phyloP scores from a whole-genome alignment of 1,140 invertebrate genomes.

The Wasmannia auropunctata region DNA sequence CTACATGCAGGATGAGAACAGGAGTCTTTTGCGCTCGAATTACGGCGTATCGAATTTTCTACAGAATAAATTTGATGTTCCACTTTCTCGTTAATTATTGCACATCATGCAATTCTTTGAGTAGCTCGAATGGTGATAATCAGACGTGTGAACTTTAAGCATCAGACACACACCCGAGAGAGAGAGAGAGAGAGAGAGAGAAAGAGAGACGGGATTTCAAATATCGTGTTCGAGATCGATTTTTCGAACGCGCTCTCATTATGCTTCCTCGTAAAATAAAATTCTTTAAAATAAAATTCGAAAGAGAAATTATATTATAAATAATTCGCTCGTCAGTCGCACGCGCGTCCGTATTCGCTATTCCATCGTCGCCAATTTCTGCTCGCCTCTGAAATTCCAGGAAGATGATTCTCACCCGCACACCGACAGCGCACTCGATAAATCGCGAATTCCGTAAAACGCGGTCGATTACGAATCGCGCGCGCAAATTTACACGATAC shows the following conservation, averaged over 20 bases:
- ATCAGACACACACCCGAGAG: background rate
- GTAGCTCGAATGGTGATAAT: background rate
- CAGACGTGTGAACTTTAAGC: background rate
- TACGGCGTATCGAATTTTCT: constrained; percentile 59
- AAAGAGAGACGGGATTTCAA: background rate
- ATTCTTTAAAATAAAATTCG: background rate
- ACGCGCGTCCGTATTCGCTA: background rate
- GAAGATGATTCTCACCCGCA: background rate
- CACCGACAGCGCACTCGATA: background rate
- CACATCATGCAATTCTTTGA: constrained; percentile 38
- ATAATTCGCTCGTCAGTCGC: constrained; percentile 8
- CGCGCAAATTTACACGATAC: constrained; percentile 22
- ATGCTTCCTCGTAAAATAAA: background rate
- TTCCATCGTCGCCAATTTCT: background rate
- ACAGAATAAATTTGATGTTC: constrained; percentile 64
- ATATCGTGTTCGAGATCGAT: background rate
- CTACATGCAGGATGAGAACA: background rate
- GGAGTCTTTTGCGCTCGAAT: constrained; percentile 61
- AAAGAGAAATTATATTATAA: background rate
- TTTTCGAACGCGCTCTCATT: background rate
- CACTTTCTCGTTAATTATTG: constrained; percentile 65
- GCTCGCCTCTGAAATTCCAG: background rate
- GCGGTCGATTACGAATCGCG: background rate
- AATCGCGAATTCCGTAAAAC: constrained; percentile 1
- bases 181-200: no score